Percentiles rank a stretch among this genome's conserved stretches.
These are phyloP conservation scores for Neodiprion fabricii DNA, from an alignment of 1,140 invertebrate species.

Conservation along the genomic window DNA sequence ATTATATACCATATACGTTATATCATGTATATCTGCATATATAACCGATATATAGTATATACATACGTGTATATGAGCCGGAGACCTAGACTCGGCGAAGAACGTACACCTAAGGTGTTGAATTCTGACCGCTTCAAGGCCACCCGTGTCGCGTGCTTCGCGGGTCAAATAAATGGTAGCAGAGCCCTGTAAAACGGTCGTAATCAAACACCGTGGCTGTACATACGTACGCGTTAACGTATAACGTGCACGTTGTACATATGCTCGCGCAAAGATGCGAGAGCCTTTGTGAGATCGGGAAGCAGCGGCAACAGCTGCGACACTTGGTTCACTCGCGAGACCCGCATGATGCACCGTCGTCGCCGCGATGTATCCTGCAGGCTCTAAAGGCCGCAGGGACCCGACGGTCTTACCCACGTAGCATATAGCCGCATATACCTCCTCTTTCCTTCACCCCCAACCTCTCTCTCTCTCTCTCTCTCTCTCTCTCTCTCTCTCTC, in stretches of 20 bases:
- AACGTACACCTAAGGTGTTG: too few species aligned
- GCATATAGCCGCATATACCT: constrained; percentile 19
- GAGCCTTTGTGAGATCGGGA: constrained; percentile 35
- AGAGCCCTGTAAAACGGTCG: too few species aligned
- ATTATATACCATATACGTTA: too few species aligned
- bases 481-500: not conserved
- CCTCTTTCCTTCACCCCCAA: constrained; percentile 27
- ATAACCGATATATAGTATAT: too few species aligned
- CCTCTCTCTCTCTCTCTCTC: not conserved
- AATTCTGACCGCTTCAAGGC: too few species aligned
- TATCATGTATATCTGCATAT: too few species aligned
- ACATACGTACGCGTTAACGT: not conserved
- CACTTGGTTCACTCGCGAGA: constrained; percentile 26
- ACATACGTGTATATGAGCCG: too few species aligned
- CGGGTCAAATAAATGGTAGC: too few species aligned
- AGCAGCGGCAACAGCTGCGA: constrained; percentile 29
- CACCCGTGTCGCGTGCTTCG: too few species aligned
- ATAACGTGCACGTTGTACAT: too few species aligned
- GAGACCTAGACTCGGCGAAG: too few species aligned
- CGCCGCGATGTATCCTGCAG: constrained; percentile 42
- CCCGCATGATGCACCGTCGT: constrained; percentile 34
- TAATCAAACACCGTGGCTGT: too few species aligned
- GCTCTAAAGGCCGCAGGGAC: constrained; percentile 19
- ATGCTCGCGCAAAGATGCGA: constrained; percentile 22
- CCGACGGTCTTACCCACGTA: not conserved